These are phyloP conservation scores for Macrobrachium rosenbergii DNA, from an alignment of 1,140 invertebrate species.

Conservation along the genomic window DNA sequence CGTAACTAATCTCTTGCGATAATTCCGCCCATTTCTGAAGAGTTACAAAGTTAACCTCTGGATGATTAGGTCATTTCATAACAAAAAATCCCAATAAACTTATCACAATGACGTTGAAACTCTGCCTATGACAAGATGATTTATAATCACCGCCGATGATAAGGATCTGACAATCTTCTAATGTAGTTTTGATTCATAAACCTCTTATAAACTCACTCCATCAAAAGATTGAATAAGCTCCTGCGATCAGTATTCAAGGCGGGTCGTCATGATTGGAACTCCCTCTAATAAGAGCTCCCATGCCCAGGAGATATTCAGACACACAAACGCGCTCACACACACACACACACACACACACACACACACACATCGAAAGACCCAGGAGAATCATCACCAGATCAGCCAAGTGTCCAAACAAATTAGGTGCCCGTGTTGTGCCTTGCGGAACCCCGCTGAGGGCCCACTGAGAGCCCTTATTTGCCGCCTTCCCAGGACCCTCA, in stretches of 20 bases:
- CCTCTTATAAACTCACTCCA: slow-evolving; percentile 44
- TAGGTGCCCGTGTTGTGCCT: slow-evolving; percentile 50
- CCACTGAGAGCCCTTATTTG: slow-evolving; percentile 40
- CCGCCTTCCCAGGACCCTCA: slow-evolving; percentile 25
- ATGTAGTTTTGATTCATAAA: slow-evolving; percentile 47
- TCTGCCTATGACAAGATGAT: slow-evolving; percentile 13
- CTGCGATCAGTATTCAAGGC: slow-evolving; percentile 18
- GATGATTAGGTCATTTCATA: background rate
- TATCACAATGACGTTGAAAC: slow-evolving; percentile 14
- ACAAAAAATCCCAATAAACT: slow-evolving; percentile 8
- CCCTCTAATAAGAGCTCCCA: slow-evolving; percentile 10
- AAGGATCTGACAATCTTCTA: slow-evolving; percentile 32
- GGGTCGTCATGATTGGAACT: slow-evolving; percentile 10
- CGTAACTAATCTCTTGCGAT: background rate
- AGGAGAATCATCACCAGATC: slow-evolving; percentile 57
- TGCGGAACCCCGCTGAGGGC: slow-evolving; percentile 39
- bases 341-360: background rate
- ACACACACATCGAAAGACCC: slow-evolving; percentile 9
- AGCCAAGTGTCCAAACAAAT: slow-evolving; percentile 63
- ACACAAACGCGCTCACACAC: too few species aligned
- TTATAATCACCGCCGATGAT: slow-evolving; percentile 13
- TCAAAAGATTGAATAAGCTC: slow-evolving; percentile 33
- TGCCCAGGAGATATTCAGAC: slow-evolving; percentile 33
- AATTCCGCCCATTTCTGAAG: slow-evolving; percentile 1
- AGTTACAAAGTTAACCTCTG: background rate